Percentiles rank a stretch among this genome's conserved stretches.
These are phyloP conservation scores for Vespertilio murinus DNA, from an alignment of 2,797 vertebrate genomes.

Conservation along the genomic window DNA sequence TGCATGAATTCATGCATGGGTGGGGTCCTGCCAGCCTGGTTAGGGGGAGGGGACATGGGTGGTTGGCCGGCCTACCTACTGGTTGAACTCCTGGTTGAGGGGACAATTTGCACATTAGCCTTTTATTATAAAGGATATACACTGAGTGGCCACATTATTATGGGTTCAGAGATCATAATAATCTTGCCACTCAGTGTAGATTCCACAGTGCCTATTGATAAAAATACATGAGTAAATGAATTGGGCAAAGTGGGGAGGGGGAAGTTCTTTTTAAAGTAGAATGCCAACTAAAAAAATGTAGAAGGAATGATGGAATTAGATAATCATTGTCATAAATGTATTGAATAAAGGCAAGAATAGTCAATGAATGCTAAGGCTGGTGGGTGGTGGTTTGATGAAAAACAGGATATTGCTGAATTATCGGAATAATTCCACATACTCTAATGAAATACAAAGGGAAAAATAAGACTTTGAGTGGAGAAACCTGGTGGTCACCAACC, in stretches of 20 bases:
- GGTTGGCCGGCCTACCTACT: no score
- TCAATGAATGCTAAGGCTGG: neutral
- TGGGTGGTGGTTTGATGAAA: slow-evolving; percentile 21
- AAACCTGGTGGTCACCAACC: neutral
- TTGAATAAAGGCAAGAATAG: neutral
- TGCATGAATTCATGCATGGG: no score
- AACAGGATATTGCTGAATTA: slow-evolving; percentile 36
- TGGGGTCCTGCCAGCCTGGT: no score
- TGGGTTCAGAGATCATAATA: no score
- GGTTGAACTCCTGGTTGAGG: no score
- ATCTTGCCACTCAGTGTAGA: no score
- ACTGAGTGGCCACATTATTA: no score
- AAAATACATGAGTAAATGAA: slow-evolving; percentile 20
- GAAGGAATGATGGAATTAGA: neutral
- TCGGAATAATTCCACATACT: neutral
- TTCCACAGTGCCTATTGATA: neutral
- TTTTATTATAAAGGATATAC: no score
- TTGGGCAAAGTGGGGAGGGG: neutral
- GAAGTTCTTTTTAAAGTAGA: slow-evolving; percentile 9
- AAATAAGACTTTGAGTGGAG: neutral
- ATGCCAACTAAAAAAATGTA: neutral
- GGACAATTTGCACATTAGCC: no score
- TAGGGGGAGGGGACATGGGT: no score
- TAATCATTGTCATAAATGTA: neutral
- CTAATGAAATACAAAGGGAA: slow-evolving; percentile 20